These are phyloP conservation scores for Rhizoglyphus robini DNA, from an alignment of 1,140 invertebrate genomes.

Conservation along the genomic window DNA sequence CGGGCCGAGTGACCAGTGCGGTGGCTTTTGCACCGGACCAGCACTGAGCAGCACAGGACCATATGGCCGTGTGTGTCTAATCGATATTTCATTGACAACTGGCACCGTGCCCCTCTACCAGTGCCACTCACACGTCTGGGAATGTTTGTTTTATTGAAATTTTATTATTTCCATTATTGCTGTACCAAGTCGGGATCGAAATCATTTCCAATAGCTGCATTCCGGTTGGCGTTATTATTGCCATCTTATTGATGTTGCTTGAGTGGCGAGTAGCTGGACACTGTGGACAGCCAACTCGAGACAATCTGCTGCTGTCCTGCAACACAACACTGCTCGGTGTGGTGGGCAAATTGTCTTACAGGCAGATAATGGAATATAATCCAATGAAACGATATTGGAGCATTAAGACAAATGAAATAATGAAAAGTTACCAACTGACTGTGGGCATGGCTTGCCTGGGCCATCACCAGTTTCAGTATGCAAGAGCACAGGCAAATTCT, in stretches of 20 bases:
- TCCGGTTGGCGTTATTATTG: background rate
- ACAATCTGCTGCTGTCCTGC: no score
- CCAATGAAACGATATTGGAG: background rate
- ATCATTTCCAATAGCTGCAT: background rate
- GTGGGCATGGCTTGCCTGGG: no score
- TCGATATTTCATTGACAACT: slow-evolving; percentile 11
- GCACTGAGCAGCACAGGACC: no score
- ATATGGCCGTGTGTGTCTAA: background rate
- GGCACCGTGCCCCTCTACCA: background rate
- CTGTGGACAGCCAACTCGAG: no score
- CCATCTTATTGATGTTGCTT: background rate
- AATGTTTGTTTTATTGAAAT: slow-evolving; percentile 14
- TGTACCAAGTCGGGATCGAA: background rate
- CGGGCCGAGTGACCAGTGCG: no score
- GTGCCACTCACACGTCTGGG: background rate
- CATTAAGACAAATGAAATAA: slow-evolving; percentile 4
- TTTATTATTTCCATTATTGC: background rate
- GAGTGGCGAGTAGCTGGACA: no score
- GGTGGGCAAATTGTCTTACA: no score
- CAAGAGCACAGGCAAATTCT: no score
- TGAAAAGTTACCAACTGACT: no score
- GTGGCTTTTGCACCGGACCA: no score
- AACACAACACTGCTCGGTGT: no score
- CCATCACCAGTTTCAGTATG: no score
- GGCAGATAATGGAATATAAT: background rate